Conservation (phyloP, 23 tunicate species). For the Ascidia mentula region DNA sequence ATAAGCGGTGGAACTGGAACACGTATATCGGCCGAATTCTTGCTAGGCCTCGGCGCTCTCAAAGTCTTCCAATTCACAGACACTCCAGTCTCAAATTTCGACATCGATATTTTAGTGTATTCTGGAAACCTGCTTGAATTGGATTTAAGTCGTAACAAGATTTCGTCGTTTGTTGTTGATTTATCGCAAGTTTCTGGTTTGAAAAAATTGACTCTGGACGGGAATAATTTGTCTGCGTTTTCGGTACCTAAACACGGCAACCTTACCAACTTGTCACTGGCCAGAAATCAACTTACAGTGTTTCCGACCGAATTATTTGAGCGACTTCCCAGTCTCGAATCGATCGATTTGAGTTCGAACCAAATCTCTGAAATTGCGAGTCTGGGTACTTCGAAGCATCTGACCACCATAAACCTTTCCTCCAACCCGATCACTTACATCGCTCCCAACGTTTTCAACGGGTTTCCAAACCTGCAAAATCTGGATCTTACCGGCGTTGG, state of each 20-base stretch:
- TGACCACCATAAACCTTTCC: neutral
- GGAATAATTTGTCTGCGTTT: neutral
- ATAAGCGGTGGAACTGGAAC: neutral
- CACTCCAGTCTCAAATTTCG: neutral
- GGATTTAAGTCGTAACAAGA: neutral
- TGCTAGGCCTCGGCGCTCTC: neutral
- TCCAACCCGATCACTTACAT: constrained; percentile 4
- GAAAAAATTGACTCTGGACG: neutral
- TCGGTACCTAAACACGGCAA: neutral
- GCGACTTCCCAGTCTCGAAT: neutral
- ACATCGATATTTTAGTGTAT: neutral
- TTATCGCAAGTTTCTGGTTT: neutral
- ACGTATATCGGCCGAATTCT: neutral
- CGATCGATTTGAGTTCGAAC: constrained; percentile 1
- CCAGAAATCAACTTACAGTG: neutral
- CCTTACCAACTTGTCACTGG: neutral
- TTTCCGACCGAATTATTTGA: neutral
- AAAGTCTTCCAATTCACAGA: neutral
- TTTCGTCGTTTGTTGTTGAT: neutral
- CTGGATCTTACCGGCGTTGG: neutral
- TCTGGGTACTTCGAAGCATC: neutral
- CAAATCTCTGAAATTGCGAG: neutral
- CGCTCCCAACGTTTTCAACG: neutral
- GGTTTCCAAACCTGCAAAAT: neutral
- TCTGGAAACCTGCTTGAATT: neutral